phyloP scores from a whole-genome alignment of 2,797 vertebrate species.

The Pseudochirops corinnae region DNA sequence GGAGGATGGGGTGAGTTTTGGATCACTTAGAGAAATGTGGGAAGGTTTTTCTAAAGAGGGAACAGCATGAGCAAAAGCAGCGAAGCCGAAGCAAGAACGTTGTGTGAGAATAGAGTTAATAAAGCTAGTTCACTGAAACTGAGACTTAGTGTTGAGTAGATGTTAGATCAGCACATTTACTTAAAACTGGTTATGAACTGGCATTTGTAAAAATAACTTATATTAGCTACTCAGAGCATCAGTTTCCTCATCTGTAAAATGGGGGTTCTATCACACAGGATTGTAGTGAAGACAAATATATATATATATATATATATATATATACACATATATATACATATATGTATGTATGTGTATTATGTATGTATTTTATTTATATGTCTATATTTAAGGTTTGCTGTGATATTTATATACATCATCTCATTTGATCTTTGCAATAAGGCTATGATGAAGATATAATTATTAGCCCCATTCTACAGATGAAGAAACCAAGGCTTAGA shows the following conservation, averaged over 20 bases:
- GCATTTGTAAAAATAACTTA: neutral
- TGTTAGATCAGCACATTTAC: neutral
- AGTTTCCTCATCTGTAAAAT: neutral
- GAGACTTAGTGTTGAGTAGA: neutral
- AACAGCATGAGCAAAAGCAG: neutral
- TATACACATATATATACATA: too few species aligned
- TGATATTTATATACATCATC: neutral
- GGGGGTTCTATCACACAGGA: neutral
- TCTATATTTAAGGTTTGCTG: neutral
- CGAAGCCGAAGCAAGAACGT: neutral
- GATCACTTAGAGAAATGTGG: neutral
- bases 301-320: too few species aligned
- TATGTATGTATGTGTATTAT: too few species aligned
- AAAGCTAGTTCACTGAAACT: neutral
- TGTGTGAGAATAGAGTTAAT: neutral
- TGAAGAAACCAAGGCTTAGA: neutral
- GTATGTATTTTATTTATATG: neutral
- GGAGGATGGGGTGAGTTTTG: neutral
- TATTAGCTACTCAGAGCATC: neutral
- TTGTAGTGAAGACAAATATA: neutral
- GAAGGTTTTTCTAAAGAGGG: neutral
- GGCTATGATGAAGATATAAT: neutral
- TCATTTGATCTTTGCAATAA: neutral
- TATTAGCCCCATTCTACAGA: neutral
- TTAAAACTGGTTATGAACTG: neutral